Percentiles rank a stretch among this genome's conserved stretches.
Evolutionary conservation across 2,797 vertebrate genomes (phyloP).

Genomic region (Xenops minutus): DNA sequence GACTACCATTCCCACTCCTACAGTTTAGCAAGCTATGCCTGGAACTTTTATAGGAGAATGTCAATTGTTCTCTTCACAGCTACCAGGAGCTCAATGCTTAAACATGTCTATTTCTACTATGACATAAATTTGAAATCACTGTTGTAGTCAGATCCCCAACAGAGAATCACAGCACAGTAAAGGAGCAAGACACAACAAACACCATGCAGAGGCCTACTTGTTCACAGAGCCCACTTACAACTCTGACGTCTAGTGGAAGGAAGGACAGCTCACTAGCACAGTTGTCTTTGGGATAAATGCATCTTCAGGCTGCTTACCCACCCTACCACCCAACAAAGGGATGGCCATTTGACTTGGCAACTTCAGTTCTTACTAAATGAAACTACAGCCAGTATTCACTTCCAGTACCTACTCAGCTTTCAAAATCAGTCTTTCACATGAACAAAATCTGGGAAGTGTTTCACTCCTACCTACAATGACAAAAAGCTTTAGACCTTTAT

Average conservation of each 20-base stretch:
- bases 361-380: neutral
- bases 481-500: neutral
- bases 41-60: neutral
- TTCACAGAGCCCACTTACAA: neutral
- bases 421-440: neutral
- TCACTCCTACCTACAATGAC: neutral
- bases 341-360: neutral
- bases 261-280: neutral
- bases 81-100: neutral
- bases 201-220: neutral
- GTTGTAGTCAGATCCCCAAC: neutral
- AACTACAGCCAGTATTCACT: neutral
- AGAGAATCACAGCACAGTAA: neutral
- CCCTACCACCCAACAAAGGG: neutral
- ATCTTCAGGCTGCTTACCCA: neutral
- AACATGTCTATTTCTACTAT: neutral
- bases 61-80: neutral
- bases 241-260: neutral
- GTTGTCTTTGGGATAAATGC: neutral
- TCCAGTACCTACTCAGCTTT: neutral
- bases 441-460: neutral
- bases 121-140: neutral
- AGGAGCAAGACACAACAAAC: neutral
- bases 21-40: neutral
- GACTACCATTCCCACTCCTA: neutral